Base-by-base conservation (phyloP, 2,113 vertebrate species). In the Cyphomyrus discorhynchus region DNA sequence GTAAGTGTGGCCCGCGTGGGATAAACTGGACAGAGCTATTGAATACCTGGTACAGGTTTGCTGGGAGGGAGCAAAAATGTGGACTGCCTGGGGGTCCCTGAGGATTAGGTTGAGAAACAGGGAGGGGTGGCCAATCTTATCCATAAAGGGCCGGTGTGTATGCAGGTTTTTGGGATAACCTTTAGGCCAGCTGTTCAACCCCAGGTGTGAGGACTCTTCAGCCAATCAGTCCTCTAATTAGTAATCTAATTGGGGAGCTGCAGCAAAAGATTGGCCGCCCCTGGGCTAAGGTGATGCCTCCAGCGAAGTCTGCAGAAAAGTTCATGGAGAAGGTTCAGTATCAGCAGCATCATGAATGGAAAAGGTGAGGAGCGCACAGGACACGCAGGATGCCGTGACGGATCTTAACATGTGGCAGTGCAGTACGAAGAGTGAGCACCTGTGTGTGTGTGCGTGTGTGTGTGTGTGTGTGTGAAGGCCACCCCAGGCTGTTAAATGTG, bases 401-500 rank as follows among this genome's bases (percentile, higher is more conserved):
- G 3, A 35, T 56, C 50, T 35, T 10, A 77, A 77, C 27, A 1
- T 11, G 46, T 27, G 45, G 13, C 9, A 17, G 7, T 56, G 49
- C 47, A 56, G 17, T 21, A 87, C 2, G 2, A 42, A 39, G 24
- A 27, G 85, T 35, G 85, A 35, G 49, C 27, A 17, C 31, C 85
- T 35, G 50, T 21, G 70, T 74, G 66, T 9, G 9, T 87, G 50
- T 21, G 70, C 39, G 66, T 9, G 9, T 87, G 53, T 35, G 49
- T 21, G 66, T 35, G 27, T 77, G 70, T 74, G 27, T 35, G 66
- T 3, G 9, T 87, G 53, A 56, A 39, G 39, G 53, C 53, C 86
- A n/a, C 52, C 86, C 86, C 56, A n/a, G 86, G 45, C 50, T 56
- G 53, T 58, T 87, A 87, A 58, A 87, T 11, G 52, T 35, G 52